A percentile compares a stretch with the other conserved stretches of the same genome.
Conservation (phyloP, 2,113 vertebrate species). For the Cyanocitta stelleri region DNA sequence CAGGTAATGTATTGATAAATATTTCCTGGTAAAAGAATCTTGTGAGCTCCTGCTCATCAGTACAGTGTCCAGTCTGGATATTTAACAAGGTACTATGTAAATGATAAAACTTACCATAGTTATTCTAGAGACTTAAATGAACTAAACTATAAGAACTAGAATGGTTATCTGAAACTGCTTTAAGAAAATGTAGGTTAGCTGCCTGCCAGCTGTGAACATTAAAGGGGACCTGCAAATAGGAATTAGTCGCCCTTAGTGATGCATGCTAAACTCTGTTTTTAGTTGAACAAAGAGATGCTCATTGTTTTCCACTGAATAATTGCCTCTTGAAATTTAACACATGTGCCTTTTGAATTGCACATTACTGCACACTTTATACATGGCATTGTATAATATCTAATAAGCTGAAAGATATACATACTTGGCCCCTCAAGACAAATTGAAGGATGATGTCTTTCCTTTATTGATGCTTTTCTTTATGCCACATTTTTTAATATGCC, state of each 20-base stretch:
- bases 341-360: not conserved
- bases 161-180: not conserved
- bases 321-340: constrained; percentile 36
- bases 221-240: not conserved
- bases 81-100: not conserved
- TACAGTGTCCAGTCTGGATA: not conserved
- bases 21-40: not conserved
- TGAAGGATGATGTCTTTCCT: not conserved
- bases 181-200: not conserved
- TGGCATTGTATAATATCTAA: not conserved
- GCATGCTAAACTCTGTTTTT: constrained; percentile 16
- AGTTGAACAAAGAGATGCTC: constrained; percentile 1
- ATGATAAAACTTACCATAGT: not conserved
- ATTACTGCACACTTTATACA: not conserved
- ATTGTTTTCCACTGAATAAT: constrained; percentile 7
- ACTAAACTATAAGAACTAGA: not conserved
- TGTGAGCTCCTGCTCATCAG: not conserved
- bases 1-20: not conserved
- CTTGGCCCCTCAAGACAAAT: not conserved
- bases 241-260: not conserved
- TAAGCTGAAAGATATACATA: not conserved
- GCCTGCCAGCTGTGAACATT: not conserved
- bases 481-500: rapidly evolving
- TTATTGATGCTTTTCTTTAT: not conserved
- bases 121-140: not conserved